Evolutionary conservation across 2,888 invertebrate genomes (phyloP).

Genomic region (Anthophora plumipes): DNA sequence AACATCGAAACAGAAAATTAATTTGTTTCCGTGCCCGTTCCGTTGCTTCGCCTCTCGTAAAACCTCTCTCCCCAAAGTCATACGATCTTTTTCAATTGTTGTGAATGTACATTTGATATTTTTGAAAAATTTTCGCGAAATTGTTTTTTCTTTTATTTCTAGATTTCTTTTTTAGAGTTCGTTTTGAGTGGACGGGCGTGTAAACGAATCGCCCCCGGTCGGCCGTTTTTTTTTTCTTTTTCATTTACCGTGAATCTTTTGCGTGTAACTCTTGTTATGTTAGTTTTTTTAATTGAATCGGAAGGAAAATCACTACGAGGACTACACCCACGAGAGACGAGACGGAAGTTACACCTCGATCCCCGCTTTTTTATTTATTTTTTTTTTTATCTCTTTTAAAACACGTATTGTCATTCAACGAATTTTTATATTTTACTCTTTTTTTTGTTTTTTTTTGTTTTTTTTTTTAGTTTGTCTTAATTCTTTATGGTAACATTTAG

Average conservation of each 20-base stretch:
- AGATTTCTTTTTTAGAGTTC: neutral
- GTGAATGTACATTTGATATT: too few species aligned
- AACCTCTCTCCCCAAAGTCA: neutral
- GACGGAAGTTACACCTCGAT: slow-evolving; percentile 63
- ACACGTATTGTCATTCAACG: slow-evolving; percentile 82
- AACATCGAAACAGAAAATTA: slow-evolving; percentile 10
- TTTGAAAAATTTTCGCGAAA: neutral
- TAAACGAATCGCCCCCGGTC: slow-evolving; percentile 47
- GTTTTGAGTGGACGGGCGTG: slow-evolving; percentile 44
- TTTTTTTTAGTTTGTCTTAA: slow-evolving; percentile 70
- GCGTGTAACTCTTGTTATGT: slow-evolving; percentile 1
- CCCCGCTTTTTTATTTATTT: slow-evolving; percentile 58
- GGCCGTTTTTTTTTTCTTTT: too few species aligned
- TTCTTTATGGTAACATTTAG: slow-evolving; percentile 56
- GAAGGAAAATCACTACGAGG: slow-evolving; percentile 63
- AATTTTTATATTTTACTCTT: slow-evolving; percentile 70
- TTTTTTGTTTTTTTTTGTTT: slow-evolving; percentile 68
- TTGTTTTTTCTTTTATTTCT: neutral
- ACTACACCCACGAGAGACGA: slow-evolving; percentile 62
- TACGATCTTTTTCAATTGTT: neutral
- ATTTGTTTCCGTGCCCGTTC: neutral
- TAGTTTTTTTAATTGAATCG: slow-evolving; percentile 34
- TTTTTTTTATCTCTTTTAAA: slow-evolving; percentile 70
- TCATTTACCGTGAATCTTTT: neutral
- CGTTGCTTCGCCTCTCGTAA: neutral